Base-by-base conservation (phyloP, 1,140 invertebrate species). In the Heliconius congener region DNA sequence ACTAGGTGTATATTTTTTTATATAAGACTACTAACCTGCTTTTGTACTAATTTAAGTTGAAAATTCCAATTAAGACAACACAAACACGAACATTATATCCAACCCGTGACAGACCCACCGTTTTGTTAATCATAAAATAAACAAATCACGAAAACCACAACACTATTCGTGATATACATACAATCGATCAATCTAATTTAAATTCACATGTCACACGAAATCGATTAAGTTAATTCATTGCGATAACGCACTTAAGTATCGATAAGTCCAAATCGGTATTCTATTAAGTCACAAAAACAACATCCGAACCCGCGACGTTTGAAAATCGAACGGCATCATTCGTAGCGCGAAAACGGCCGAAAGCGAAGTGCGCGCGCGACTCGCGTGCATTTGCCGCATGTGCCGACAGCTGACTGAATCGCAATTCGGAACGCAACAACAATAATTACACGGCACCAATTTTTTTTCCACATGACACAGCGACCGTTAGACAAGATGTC, bases 361-460 rank as follows among this genome's bases (percentile, higher is more conserved):
- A 85, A 75, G 77, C 74, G 83, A 70, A 82, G 80, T 91, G 92
- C 90, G 92, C 91, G 90, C 89, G 88, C 90, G 88, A 85, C 91
- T 86, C 88, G 83, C 91, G 92, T 92, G 86, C 91, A 87, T 82
- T 83, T 74, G 81, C 82, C 84, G 83, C 90, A 88, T 92, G 83
- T 89, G 91, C 88, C 91, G 87, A 89, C 91, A 93, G 91, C 91
- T 94, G 89, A 94, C 92, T 94, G 91, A 93, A 83, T 81, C 87
- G 81, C 81, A 86, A 88, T 86, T 86, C 85, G 85, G 85, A 91
- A 92, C 86, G 84, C 88, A 83, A 86, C 86, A 83, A 87, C 84
- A 86, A 85, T 85, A 91, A 92, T 92, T 91, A 92, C 89, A 86
- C 78, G 85, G 83, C 82, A 85, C 84, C 84, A 90, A 91, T 91